These are phyloP conservation scores for Ciconia stormi DNA, from an alignment of 2,113 vertebrate genomes.

Conservation along the genomic window DNA sequence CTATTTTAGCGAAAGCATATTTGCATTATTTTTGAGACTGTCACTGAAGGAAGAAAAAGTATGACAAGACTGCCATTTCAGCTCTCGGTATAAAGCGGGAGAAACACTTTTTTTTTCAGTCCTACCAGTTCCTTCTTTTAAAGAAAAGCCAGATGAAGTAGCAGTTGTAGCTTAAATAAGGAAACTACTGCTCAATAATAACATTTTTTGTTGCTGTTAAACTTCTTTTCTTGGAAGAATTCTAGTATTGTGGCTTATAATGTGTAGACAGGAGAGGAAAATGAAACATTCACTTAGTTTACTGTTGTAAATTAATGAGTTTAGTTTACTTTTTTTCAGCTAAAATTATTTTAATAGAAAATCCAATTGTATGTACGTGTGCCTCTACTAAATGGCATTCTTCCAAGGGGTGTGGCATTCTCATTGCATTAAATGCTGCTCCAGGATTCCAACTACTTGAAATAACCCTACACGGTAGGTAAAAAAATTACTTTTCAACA, in stretches of 20 bases:
- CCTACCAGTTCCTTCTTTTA: neutral
- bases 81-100: neutral
- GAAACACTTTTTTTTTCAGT: neutral
- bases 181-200: neutral
- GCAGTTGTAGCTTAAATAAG: neutral
- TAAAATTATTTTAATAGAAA: neutral
- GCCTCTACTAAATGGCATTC: neutral
- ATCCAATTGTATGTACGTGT: neutral
- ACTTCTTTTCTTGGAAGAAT: neutral
- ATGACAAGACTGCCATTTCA: neutral
- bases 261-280: neutral
- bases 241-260: neutral
- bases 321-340: neutral
- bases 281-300: neutral
- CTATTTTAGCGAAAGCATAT: neutral
- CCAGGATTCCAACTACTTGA: neutral
- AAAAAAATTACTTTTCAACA: neutral
- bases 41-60: neutral
- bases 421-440: neutral
- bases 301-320: neutral
- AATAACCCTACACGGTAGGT: neutral
- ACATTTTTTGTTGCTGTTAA: neutral
- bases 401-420: neutral
- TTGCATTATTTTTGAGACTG: neutral
- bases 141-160: neutral